Percentiles rank a stretch among this genome's conserved stretches.
Conservation (phyloP, 2,888 invertebrate species). For the Trichogramma evanescens region DNA sequence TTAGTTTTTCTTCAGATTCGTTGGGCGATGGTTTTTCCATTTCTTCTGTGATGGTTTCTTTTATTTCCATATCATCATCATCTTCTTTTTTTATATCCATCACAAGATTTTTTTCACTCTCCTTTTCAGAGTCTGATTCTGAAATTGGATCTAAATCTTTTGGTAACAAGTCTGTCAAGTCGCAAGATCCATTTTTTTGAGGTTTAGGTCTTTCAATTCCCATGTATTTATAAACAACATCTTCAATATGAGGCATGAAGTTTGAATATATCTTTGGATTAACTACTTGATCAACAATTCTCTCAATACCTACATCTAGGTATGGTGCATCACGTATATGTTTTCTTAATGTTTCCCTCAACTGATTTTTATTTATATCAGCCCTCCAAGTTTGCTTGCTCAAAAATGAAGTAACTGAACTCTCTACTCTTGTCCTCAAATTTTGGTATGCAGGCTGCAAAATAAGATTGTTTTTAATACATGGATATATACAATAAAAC, state of each 20-base stretch:
- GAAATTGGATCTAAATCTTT: slow-evolving; percentile 76
- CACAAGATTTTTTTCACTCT: slow-evolving; percentile 48
- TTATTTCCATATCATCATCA: slow-evolving; percentile 12
- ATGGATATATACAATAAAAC: neutral
- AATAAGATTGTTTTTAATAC: slow-evolving; percentile 4
- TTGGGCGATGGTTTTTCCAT: slow-evolving; percentile 14
- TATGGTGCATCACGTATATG: slow-evolving; percentile 87
- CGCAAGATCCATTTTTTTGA: slow-evolving; percentile 37
- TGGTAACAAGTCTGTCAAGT: slow-evolving; percentile 58
- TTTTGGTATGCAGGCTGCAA: slow-evolving; percentile 86
- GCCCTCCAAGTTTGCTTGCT: slow-evolving; percentile 77
- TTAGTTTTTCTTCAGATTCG: slow-evolving; percentile 4
- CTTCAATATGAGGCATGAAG: slow-evolving; percentile 85
- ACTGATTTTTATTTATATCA: slow-evolving; percentile 84
- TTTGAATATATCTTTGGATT: slow-evolving; percentile 84
- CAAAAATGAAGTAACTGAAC: slow-evolving; percentile 77
- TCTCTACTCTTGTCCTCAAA: slow-evolving; percentile 80
- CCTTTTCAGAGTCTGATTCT: slow-evolving; percentile 58
- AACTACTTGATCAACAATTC: slow-evolving; percentile 93
- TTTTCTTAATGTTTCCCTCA: slow-evolving; percentile 79
- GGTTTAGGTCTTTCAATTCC: slow-evolving; percentile 69
- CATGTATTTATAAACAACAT: slow-evolving; percentile 79
- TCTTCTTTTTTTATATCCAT: slow-evolving; percentile 38
- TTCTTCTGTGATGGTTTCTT: slow-evolving; percentile 19
- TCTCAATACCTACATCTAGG: slow-evolving; percentile 83